Evolutionary conservation across 2,113 vertebrate species (phyloP).

Genomic region (Phoxinus phoxinus): DNA sequence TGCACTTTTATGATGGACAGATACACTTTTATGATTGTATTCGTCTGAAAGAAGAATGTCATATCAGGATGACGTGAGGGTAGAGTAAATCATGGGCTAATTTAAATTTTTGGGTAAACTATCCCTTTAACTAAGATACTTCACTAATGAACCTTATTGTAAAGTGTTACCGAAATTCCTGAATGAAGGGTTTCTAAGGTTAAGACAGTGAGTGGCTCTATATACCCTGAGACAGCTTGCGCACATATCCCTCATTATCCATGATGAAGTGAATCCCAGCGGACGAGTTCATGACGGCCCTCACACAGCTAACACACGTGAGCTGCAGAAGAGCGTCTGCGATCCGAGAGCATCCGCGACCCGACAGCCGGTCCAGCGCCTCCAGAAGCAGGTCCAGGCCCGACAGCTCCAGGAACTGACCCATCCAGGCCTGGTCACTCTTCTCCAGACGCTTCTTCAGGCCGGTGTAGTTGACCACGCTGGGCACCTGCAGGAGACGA

Average conservation of each 20-base stretch:
- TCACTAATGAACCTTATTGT: too few relatives aligned
- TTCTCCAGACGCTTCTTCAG: slow-evolving; percentile 91
- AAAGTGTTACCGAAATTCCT: too few relatives aligned
- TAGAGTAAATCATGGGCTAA: too few relatives aligned
- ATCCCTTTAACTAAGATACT: too few relatives aligned
- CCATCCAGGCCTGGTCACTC: slow-evolving; percentile 92
- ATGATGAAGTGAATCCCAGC: slow-evolving; percentile 93
- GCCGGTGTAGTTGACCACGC: slow-evolving; percentile 94
- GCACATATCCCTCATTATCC: slow-evolving; percentile 91
- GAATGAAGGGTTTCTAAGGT: not conserved
- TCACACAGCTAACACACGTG: slow-evolving; percentile 93
- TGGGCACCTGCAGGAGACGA: slow-evolving; percentile 92
- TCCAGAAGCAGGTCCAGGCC: slow-evolving; percentile 95
- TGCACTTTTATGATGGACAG: too few relatives aligned
- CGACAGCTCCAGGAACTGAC: slow-evolving; percentile 93
- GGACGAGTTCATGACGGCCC: slow-evolving; percentile 93
- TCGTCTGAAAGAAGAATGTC: too few relatives aligned
- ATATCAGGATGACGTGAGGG: too few relatives aligned
- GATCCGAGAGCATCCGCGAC: slow-evolving; percentile 90
- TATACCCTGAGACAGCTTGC: slow-evolving; percentile 94
- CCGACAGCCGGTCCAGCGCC: slow-evolving; percentile 91
- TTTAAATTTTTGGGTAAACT: too few relatives aligned
- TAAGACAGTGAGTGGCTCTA: not conserved
- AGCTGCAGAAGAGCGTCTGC: slow-evolving; percentile 93
- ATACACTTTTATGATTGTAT: too few relatives aligned